Base-by-base conservation (phyloP, 2,888 invertebrate genomes). In the Hymenopus coronatus region DNA sequence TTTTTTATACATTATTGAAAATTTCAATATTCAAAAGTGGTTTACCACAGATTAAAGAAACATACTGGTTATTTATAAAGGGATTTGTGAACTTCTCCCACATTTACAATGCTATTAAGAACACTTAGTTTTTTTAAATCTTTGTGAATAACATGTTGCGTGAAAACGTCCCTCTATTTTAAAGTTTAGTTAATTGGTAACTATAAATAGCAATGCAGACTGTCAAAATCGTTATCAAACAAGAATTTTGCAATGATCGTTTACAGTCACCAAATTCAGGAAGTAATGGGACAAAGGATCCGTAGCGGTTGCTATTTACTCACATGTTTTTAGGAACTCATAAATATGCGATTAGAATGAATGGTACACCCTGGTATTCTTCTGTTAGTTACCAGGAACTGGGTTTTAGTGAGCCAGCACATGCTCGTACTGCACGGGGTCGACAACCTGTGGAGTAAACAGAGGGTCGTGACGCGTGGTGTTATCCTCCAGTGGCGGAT, bases 391-490 rank as follows among this genome's bases (percentile, higher is more conserved):
- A 40, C 40, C 40, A 40, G 40, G 40, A 40, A 40, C 40, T 40
- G 40, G 12, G 40, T 40, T 40, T 12, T 12, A 70, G 54, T 70
- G 54, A 70, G 54, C 54, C 54, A 70, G 54, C 25, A 70, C 54
- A 70, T 70, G 54, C 54, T 70, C 54, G 54, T 25, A 70, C 54
- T 70, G 54, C 54, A 70, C 20, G 54, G 54, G 84, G 84, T 84
- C 84, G 84, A 84, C 84, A 84, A 84, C 84, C 84, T 84, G 84
- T 84, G 84, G 33, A 84, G 84, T 84, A 84, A 84, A 84, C 84
- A 84, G n/a, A 84, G 25, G 84, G 54, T 70, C 54, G 25, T 70
- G 54, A 70, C 54, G 54, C 54, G 54, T 54, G 54, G 1, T 14
- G 54, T 54, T 54, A 15, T 54, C 15, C 25, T 70, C 6, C 54